Conservation (phyloP, 2,797 vertebrate genomes). For the Halcyon leucocephala region DNA sequence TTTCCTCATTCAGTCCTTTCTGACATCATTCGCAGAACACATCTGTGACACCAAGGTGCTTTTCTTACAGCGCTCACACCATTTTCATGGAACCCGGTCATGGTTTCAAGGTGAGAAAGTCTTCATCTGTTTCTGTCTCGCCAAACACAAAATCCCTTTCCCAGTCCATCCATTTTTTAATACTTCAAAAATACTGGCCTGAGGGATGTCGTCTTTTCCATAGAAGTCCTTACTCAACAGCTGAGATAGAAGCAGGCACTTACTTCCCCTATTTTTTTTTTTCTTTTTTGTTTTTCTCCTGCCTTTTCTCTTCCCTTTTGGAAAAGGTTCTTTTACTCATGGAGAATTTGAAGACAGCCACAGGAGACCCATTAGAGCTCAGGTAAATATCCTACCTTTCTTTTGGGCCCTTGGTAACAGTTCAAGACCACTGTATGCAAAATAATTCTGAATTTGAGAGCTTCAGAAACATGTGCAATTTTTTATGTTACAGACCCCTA, state of each 20-base stretch:
- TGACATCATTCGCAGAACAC: neutral
- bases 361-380: neutral
- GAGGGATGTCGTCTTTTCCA: accelerated
- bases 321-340: neutral
- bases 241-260: neutral
- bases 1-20: neutral
- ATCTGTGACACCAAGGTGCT: neutral
- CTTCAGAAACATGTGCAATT: neutral
- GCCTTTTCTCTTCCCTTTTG: neutral
- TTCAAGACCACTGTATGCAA: neutral
- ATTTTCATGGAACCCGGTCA: neutral
- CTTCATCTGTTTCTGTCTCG: neutral
- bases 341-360: neutral
- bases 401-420: neutral
- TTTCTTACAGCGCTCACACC: accelerated
- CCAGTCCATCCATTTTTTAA: neutral
- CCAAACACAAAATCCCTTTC: neutral
- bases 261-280: neutral
- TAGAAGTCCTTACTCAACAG: neutral
- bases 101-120: neutral
- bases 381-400: neutral
- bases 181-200: neutral
- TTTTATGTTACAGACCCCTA: accelerated
- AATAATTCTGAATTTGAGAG: neutral
- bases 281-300: neutral